phyloP scores from a whole-genome alignment of 2,797 vertebrate species.

The Crenuchus spilurus region DNA sequence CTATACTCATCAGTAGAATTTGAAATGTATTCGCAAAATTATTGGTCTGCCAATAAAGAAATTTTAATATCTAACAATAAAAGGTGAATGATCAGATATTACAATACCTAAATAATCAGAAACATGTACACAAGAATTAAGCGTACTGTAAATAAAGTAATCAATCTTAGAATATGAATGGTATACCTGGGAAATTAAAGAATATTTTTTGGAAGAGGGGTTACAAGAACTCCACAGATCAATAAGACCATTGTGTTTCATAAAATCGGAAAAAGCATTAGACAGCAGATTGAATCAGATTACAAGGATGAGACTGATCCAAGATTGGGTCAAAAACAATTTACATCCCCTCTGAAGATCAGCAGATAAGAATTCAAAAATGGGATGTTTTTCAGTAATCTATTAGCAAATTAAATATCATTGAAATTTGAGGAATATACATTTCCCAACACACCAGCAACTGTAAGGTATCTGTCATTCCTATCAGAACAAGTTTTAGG shows the following conservation, averaged over 20 bases:
- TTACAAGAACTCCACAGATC: constrained; percentile 30
- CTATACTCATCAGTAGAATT: neutral
- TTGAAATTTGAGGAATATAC: constrained; percentile 5
- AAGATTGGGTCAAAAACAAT: constrained; percentile 19
- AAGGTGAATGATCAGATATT: constrained; percentile 7
- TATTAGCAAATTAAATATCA: constrained; percentile 5
- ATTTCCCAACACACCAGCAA: constrained; percentile 4
- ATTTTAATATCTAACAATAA: neutral
- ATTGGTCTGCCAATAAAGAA: neutral
- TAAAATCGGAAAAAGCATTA: constrained; percentile 29
- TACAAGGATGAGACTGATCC: constrained; percentile 19
- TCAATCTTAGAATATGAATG: constrained; percentile 8
- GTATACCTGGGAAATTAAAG: constrained; percentile 9
- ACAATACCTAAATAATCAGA: constrained; percentile 16
- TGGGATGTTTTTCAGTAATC: constrained; percentile 4
- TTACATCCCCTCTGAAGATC: constrained; percentile 12
- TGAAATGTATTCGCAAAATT: constrained; percentile 17
- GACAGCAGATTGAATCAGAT: constrained; percentile 17
- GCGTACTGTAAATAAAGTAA: constrained; percentile 10
- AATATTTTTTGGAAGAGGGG: neutral
- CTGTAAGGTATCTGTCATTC: constrained; percentile 32
- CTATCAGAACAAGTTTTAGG: no score
- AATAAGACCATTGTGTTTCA: constrained; percentile 11
- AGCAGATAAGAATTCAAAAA: neutral
- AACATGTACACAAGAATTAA: neutral